Evolutionary conservation across 92 coral and sea anemone species (phyloP).

Genomic region (Montipora capitata): DNA sequence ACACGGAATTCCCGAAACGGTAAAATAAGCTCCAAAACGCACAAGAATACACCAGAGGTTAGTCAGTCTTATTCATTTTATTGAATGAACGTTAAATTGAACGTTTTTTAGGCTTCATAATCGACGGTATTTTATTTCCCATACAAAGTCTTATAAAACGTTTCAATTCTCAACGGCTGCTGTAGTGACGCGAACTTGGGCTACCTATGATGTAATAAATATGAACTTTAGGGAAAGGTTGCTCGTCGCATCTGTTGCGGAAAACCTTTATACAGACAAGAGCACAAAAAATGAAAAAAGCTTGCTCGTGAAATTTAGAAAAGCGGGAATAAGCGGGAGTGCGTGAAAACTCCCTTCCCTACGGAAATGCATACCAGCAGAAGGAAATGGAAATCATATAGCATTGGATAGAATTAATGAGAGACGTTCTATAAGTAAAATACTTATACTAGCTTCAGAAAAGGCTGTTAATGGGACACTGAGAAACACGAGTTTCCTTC

Average conservation of each 20-base stretch:
- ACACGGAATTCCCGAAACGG: too few relatives aligned
- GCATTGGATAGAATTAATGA: neutral
- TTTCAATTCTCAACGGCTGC: too few relatives aligned
- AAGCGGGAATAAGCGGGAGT: neutral
- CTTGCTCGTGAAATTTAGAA: neutral
- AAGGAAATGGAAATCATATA: neutral
- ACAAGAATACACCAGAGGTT: too few relatives aligned
- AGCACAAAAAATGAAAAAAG: neutral
- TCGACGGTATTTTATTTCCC: too few relatives aligned
- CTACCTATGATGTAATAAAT: too few relatives aligned
- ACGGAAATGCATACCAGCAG: neutral
- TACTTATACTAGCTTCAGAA: neutral
- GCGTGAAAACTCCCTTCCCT: neutral
- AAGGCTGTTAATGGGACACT: neutral
- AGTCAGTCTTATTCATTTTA: too few relatives aligned
- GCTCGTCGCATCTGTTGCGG: neutral
- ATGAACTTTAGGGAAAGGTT: neutral
- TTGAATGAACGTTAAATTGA: too few relatives aligned
- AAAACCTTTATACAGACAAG: neutral
- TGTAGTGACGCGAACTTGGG: too few relatives aligned
- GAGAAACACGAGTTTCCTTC: conserved; percentile 25
- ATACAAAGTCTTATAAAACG: too few relatives aligned
- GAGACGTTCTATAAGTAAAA: neutral
- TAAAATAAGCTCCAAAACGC: too few relatives aligned
- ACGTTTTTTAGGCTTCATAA: too few relatives aligned